Evolutionary conservation across 2,797 vertebrate genomes (phyloP), one percentile per base, ranked within the genome.

Genomic region (Malurus leucopterus): DNA sequence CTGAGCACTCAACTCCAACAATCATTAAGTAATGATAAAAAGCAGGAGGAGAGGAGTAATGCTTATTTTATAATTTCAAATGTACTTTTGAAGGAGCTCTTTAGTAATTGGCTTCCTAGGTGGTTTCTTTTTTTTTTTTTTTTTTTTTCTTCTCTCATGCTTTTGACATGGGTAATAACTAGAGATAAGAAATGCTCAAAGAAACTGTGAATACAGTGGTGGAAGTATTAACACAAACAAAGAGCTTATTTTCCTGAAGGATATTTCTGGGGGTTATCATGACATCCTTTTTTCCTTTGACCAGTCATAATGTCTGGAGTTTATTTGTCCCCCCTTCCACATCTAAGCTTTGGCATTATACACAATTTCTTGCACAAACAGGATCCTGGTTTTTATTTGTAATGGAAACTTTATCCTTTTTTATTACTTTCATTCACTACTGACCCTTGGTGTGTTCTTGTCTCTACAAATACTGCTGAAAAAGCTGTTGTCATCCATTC

Each of bases 381-480:
- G 54, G 29, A 94, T 83, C 68, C 87, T 61, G 69, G 13, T 20
- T 93, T 91, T 92, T 88, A 83, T 85, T 89, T 86, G 63, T 76
- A 92, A 87, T 73, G 51, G 90, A 87, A 89, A 93, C 55, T 88
- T 90, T 93, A 82, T 78, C 64, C 55, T 75, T 92, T 96, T 91
- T 84, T 95, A 88, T 93, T 90, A 62, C 71, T 76, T 95, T 93
- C 43, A 43, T 95, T 93, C 43, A 43, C 27, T 91, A 10, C 86
- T 90, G 70, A 89, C 80, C 83, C 69, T 72, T 80, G 84, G 86
- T 86, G 26, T 88, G 72, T 75, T 80, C 79, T 73, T 92, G 75
- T 80, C 88, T 80, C 84, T 93, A 59, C 62, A 94, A 94, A 94
- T 87, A 87, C 71, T 78, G 72, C 91, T 91, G 93, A 93, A 94